These are phyloP conservation scores for Redunca redunca DNA, from an alignment of 2,113 vertebrate genomes.

Conservation along the genomic window DNA sequence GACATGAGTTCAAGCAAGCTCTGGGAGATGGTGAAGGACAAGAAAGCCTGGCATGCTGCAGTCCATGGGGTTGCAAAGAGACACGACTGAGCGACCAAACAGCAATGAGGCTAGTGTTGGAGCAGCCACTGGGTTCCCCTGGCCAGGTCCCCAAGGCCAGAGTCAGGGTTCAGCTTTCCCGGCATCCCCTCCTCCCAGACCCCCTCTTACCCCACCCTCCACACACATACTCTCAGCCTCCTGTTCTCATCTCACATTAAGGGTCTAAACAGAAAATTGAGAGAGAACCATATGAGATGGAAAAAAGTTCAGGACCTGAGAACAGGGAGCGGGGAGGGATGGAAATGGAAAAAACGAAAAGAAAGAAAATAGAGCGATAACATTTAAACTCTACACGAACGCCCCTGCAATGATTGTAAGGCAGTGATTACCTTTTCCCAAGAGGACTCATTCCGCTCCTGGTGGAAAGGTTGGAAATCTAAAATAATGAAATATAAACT, in stretches of 20 bases:
- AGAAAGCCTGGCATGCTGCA: neutral
- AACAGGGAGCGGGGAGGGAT: neutral
- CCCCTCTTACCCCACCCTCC: too few relatives aligned
- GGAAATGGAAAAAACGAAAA: neutral
- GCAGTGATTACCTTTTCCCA: neutral
- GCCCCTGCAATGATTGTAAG: neutral
- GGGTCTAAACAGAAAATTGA: neutral
- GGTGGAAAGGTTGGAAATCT: neutral
- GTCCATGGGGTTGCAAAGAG: neutral
- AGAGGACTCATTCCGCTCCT: neutral
- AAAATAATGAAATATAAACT: neutral
- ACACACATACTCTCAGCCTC: neutral
- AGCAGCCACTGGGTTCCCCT: too few relatives aligned
- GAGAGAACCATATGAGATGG: neutral
- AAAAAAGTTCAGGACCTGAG: neutral
- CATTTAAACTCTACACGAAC: fast-evolving
- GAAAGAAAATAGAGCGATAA: neutral
- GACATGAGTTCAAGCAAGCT: neutral
- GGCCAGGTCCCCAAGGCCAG: neutral
- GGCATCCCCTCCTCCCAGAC: neutral
- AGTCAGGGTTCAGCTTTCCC: neutral
- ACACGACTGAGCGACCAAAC: fast-evolving
- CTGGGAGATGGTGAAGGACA: neutral
- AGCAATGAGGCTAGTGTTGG: neutral
- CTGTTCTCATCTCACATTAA: neutral